Evolutionary conservation across 2,888 invertebrate species (phyloP).

Genomic region (Parasteatoda lunata): DNA sequence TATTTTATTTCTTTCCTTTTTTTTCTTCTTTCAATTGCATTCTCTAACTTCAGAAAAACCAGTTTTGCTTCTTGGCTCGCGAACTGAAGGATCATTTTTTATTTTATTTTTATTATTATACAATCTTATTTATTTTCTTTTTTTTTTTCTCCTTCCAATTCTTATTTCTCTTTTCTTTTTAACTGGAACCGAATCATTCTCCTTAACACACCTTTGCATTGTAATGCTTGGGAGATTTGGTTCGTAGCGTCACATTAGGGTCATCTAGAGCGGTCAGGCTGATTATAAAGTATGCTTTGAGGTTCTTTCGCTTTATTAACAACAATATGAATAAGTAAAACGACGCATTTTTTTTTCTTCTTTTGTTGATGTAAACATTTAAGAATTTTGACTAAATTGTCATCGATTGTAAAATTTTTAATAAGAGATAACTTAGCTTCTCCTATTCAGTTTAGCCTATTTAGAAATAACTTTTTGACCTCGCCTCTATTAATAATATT

Average conservation of each 20-base stretch:
- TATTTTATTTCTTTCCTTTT: slow-evolving; percentile 10
- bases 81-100: slow-evolving; percentile 8
- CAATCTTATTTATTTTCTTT: slow-evolving; percentile 10
- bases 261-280: slow-evolving; percentile 24
- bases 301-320: no score
- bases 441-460: no score
- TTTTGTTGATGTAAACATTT: no score
- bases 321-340: no score
- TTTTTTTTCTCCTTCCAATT: slow-evolving; percentile 3
- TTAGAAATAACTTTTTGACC: no score
- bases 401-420: no score
- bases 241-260: slow-evolving; percentile 23
- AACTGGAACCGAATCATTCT: slow-evolving; percentile 4
- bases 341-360: no score
- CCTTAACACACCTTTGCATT: slow-evolving; percentile 28
- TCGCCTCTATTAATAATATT: no score
- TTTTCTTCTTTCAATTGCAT: slow-evolving; percentile 36
- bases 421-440: no score
- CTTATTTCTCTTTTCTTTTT: not conserved
- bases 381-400: no score
- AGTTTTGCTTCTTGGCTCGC: slow-evolving; percentile 48
- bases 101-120: slow-evolving; percentile 11
- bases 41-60: slow-evolving; percentile 48
- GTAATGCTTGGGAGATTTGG: slow-evolving; percentile 15
- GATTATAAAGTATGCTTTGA: not conserved